Evolutionary conservation across 2,113 vertebrate species (phyloP), one percentile per base, ranked within the genome.

Genomic region (Sula dactylatra): DNA sequence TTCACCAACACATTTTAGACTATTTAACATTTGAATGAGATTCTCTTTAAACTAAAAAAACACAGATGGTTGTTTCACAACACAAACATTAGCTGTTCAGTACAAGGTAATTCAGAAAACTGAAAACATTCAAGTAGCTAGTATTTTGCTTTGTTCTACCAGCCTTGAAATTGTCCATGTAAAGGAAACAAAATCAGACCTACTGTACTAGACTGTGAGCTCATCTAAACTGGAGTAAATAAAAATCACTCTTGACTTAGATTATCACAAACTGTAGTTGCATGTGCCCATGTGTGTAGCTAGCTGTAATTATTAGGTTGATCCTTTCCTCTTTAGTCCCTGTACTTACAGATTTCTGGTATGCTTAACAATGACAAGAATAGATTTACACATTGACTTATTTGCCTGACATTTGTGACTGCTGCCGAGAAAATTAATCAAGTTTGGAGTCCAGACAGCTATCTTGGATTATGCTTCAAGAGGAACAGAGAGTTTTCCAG

Each of bases 71-170:
- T 88, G 64, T 82, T 95, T 84, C 81, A 89, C 78, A 96, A 89
- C 80, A 93, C 62, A 97, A 96, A 96, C 66, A 96, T 91, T 72
- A 96, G 66, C 74, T 97, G 52, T 93, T 96, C 93, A 82, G 67
- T 83, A 90, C 47, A 95, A 96, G 95, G 73, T 97, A 96, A 97
- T 95, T 97, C 93, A 82, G 47, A 94, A 97, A 93, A 91, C 7
- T 72, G 25, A 65, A 95, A 96, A 52, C 62, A 47, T 92, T 96
- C 44, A 96, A 84, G 92, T 61, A 95, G 56, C 56, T 94, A 78
- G n/a, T 64, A 9, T 31, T 92, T 87, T 73, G 54, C 54, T 91
- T 91, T 87, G 69, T 77, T 94, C 67, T 95, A 78, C 36, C 34
- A 82, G 45, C 76, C 70, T 78, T 92, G 54, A 95, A 93, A 94